Conservation (phyloP, 2,113 vertebrate species). For the Chlorocebus sabaeus region DNA sequence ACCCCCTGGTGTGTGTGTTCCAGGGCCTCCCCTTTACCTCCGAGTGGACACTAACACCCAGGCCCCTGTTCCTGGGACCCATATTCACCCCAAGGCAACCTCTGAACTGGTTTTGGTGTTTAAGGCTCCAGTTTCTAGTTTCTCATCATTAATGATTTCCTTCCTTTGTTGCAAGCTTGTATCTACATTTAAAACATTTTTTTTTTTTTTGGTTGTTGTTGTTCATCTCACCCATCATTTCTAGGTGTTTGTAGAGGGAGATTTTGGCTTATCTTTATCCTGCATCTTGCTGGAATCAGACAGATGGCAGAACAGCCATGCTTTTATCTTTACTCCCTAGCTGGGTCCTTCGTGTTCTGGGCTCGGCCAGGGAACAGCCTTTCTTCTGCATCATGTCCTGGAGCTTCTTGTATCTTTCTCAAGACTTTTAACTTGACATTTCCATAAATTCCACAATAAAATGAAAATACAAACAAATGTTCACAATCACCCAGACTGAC, state of each 20-base stretch:
- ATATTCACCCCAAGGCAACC: too few species aligned
- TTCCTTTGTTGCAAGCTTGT: not conserved
- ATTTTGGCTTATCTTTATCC: not conserved
- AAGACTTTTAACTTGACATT: not conserved
- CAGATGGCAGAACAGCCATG: accelerated
- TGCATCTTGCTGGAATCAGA: not conserved
- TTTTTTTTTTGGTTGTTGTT: not conserved
- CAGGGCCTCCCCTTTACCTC: not conserved
- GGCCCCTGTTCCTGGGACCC: not conserved
- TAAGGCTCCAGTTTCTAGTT: not conserved
- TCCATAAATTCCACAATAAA: not conserved
- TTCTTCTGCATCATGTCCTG: not conserved
- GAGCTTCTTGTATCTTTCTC: not conserved
- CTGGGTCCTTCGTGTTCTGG: too few species aligned
- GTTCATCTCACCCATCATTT: not conserved
- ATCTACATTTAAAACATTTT: not conserved
- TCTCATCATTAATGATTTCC: not conserved
- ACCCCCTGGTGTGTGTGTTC: not conserved
- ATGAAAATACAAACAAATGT: not conserved
- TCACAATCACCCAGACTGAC: not conserved
- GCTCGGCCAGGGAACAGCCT: too few species aligned
- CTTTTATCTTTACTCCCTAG: too few species aligned
- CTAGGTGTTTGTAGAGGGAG: not conserved
- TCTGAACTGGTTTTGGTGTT: not conserved
- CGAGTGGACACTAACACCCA: accelerated